Conservation (phyloP, 2,113 vertebrate species). For the Sinocyclocheilus grahami region DNA sequence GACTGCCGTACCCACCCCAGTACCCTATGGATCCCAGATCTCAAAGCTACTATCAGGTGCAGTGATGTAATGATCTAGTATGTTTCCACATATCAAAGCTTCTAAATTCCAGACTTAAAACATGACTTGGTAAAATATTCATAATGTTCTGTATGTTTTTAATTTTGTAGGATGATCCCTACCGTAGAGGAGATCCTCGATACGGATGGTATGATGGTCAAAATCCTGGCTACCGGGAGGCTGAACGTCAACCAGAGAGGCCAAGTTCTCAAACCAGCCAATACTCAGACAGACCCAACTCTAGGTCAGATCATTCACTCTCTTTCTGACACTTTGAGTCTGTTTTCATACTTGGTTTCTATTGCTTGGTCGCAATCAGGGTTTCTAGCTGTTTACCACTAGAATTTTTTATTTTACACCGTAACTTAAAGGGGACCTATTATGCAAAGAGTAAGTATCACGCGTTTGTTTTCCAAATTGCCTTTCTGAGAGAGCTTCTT, state of each 20-base stretch:
- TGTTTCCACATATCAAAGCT: not conserved
- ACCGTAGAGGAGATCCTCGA: constrained; percentile 79
- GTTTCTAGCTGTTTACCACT: not conserved
- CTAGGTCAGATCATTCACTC: constrained; percentile 76
- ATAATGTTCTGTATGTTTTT: too few relatives aligned
- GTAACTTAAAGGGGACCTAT: not conserved
- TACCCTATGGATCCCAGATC: constrained; percentile 82
- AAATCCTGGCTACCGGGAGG: constrained; percentile 72
- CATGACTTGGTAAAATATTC: not conserved
- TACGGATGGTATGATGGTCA: constrained; percentile 79
- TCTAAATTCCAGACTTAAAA: not conserved
- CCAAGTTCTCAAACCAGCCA: constrained; percentile 90
- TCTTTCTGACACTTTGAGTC: not conserved
- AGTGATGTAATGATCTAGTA: not conserved
- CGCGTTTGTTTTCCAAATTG: too few relatives aligned
- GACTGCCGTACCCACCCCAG: constrained; percentile 72
- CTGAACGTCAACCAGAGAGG: constrained; percentile 81
- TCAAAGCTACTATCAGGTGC: constrained; percentile 88
- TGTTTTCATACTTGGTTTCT: not conserved
- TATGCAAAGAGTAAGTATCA: too few relatives aligned
- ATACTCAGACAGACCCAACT: constrained; percentile 87
- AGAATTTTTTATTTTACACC: not conserved
- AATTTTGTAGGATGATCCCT: constrained; percentile 76
- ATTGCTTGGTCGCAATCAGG: not conserved
- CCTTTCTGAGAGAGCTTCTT: too few relatives aligned